Conservation (phyloP, 1,140 invertebrate genomes). For the Nasonia giraulti region DNA sequence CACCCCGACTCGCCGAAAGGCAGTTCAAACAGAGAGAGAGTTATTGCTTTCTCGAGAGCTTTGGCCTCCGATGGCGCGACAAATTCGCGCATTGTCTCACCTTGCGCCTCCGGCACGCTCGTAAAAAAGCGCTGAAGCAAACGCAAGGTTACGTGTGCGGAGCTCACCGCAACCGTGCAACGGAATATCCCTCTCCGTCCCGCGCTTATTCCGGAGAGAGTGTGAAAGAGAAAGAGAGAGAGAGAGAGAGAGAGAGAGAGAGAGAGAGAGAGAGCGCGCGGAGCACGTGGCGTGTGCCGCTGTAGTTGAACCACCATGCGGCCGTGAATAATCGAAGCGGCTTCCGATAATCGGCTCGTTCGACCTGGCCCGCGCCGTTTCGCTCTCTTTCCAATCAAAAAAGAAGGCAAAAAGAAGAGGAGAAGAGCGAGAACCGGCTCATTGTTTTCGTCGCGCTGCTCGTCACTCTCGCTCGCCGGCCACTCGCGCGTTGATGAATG, state of each 20-base stretch:
- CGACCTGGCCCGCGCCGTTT: no score
- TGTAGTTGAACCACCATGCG: not conserved
- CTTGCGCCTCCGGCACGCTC: not conserved
- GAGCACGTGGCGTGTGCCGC: not conserved
- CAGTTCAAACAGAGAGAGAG: no score
- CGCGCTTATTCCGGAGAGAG: not conserved
- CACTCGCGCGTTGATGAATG: slow-evolving; percentile 28
- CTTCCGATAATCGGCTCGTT: slow-evolving; percentile 14
- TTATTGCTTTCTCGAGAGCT: not conserved
- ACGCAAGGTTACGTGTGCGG: slow-evolving; percentile 19
- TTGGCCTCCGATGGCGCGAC: not conserved
- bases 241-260: slow-evolving; percentile 35
- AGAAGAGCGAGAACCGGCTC: not conserved
- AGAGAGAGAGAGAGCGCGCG: not conserved
- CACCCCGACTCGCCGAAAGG: no score
- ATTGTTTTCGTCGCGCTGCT: slow-evolving; percentile 1
- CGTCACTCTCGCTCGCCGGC: not conserved
- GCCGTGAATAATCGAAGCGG: slow-evolving; percentile 39
- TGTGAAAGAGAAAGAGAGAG: slow-evolving; percentile 1
- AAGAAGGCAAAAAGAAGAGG: not conserved
- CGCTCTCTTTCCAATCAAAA: no score
- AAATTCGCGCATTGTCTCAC: slow-evolving; percentile 35
- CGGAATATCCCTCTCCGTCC: slow-evolving; percentile 7
- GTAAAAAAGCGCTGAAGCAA: not conserved
- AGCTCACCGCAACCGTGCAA: not conserved